A percentile compares a stretch with the other conserved stretches of the same genome.
Conservation (phyloP, 2,888 invertebrate species). For the Petrolisthes manimaculis region DNA sequence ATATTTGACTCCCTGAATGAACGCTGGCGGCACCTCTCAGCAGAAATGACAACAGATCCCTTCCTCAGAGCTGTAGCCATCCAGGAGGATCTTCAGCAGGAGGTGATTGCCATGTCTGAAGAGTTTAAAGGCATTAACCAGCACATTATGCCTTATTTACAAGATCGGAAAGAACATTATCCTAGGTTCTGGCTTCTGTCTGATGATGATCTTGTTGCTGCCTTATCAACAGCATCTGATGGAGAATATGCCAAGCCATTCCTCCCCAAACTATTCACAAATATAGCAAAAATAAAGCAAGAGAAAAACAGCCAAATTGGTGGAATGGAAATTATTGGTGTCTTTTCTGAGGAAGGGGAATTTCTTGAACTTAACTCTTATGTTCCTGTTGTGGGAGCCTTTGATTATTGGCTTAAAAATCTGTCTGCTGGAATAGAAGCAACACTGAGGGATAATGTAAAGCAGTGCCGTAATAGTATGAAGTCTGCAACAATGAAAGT, state of each 20-base stretch:
- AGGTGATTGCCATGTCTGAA: slow-evolving; percentile 24
- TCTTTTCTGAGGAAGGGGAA: slow-evolving; percentile 59
- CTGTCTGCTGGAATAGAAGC: slow-evolving; percentile 40
- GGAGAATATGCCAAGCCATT: slow-evolving; percentile 53
- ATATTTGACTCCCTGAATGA: slow-evolving; percentile 54
- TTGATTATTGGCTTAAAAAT: slow-evolving; percentile 53
- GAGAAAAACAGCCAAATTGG: slow-evolving; percentile 51
- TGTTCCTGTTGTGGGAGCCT: slow-evolving; percentile 48
- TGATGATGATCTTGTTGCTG: slow-evolving; percentile 56
- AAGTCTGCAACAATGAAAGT: slow-evolving; percentile 57
- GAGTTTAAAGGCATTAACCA: slow-evolving; percentile 27
- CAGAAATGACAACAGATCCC: slow-evolving; percentile 29
- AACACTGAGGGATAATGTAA: slow-evolving; percentile 56
- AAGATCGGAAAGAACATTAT: slow-evolving; percentile 49
- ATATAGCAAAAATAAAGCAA: slow-evolving; percentile 53
- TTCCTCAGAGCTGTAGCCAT: slow-evolving; percentile 39
- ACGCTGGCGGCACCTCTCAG: slow-evolving; percentile 33
- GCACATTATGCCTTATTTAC: slow-evolving; percentile 36
- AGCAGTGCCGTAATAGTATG: slow-evolving; percentile 60
- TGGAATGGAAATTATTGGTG: slow-evolving; percentile 57
- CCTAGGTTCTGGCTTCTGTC: slow-evolving; percentile 60
- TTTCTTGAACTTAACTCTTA: slow-evolving; percentile 52
- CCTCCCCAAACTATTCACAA: slow-evolving; percentile 59
- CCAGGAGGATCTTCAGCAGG: slow-evolving; percentile 39
- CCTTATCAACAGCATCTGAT: slow-evolving; percentile 55